Evolutionary conservation across 2,113 vertebrate species (phyloP), one percentile per base, ranked within the genome.

Genomic region (Pollachius pollachius): DNA sequence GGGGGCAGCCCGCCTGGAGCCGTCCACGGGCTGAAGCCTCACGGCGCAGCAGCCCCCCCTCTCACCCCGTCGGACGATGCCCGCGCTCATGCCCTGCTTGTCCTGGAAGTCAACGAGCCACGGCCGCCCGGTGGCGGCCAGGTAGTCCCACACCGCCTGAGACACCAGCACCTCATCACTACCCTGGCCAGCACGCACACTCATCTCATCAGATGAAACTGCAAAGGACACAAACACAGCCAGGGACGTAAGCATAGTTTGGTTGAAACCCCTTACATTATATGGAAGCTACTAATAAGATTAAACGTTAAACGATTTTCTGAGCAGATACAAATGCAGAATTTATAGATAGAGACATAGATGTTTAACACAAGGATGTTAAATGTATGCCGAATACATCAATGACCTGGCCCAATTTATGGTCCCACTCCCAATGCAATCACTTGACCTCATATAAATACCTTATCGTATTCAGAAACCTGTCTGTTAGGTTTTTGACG

Each of bases 41-140:
- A 98, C 94, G 7, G 96, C 94, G 2, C 96, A 98, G 89, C 96
- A 95, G 82, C 96, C 96, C 3, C 95, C 94, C 56, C 94, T 94
- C 79, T 97, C 96, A n/a, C 95, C 95, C 37, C 95, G 91, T 60
- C 92, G 87, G 56, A 92, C 90, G 66, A 98, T 96, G 77, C 95
- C 90, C 66, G 94, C 95, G 27, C 91, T 93, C 78, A 97, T 94
- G 65, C 93, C 93, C 81, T 95, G 94, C 85, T 95, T 95, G 83
- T 93, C 93, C 88, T 95, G 93, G 81, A 98, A 96, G 81, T 94
- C 94, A 58, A 94, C 91, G 89, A 98, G 92, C 86, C 94, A 94
- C 79, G 94, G 93, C 71, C 93, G 93, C 78, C 94, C 93, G 59
- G 94, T 94, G 62, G 94, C 92, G 81, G 92, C 94, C 86, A 97